Percentiles rank a stretch among this genome's conserved stretches.
These are phyloP conservation scores for Potorous gilbertii DNA, from an alignment of 2,797 vertebrate species.

Conservation along the genomic window DNA sequence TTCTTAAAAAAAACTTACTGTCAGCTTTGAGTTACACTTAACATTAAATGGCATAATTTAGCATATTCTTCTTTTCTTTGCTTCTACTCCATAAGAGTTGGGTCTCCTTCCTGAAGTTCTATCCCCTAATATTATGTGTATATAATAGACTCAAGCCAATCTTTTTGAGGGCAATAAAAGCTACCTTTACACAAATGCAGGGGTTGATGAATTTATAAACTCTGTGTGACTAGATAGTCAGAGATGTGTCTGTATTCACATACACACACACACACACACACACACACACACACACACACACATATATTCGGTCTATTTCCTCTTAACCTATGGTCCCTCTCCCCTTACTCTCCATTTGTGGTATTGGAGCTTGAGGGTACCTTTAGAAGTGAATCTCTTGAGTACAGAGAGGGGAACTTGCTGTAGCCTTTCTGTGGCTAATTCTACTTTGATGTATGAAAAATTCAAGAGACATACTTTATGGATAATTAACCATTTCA, in stretches of 20 bases:
- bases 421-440: not conserved
- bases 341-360: not conserved
- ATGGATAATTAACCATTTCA: not conserved
- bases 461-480: not conserved
- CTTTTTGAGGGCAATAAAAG: not conserved
- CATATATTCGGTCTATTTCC: not conserved
- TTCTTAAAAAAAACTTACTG: not conserved
- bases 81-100: not conserved
- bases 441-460: not conserved
- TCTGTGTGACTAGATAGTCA: not conserved
- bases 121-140: not conserved
- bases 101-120: not conserved
- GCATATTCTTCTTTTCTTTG: not conserved
- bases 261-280: not conserved
- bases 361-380: not conserved
- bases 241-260: not conserved
- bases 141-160: not conserved
- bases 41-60: not conserved
- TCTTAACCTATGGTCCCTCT: not conserved
- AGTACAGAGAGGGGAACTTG: not conserved
- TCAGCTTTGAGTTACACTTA: not conserved
- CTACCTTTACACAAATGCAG: not conserved
- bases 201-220: not conserved
- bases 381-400: not conserved
- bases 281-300: no score